phyloP scores from a whole-genome alignment of 2,113 vertebrate genomes.

The Naja naja region DNA sequence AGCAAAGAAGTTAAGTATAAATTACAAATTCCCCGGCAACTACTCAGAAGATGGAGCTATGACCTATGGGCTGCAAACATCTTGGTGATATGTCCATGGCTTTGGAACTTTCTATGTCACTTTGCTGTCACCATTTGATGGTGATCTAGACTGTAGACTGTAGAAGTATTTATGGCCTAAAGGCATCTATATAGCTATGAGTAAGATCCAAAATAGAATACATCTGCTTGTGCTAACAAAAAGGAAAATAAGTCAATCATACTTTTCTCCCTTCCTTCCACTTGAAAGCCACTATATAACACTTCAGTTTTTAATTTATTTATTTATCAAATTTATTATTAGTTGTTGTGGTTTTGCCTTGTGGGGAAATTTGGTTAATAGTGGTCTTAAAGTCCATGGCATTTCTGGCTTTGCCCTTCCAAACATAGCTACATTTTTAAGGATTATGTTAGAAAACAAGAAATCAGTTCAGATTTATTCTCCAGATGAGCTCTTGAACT shows the following conservation, averaged over 20 bases:
- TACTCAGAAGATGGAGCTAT: neutral
- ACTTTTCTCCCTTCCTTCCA: neutral
- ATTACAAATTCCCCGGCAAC: neutral
- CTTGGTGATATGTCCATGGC: neutral
- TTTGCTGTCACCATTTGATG: neutral
- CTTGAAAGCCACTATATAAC: neutral
- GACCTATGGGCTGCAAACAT: neutral
- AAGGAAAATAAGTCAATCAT: neutral
- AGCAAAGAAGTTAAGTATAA: neutral
- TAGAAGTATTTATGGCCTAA: neutral
- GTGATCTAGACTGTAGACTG: neutral
- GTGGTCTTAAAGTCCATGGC: neutral
- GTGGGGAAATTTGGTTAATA: neutral
- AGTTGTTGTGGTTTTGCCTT: neutral
- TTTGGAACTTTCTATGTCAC: neutral
- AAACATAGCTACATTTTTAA: neutral
- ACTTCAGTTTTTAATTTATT: neutral
- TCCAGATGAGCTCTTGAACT: neutral
- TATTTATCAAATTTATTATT: neutral
- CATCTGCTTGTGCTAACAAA: neutral
- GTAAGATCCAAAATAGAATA: neutral
- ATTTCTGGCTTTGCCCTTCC: neutral
- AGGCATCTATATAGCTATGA: neutral
- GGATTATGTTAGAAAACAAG: neutral
- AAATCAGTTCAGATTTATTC: neutral